Base-by-base conservation (phyloP, 2,888 invertebrate genomes). In the Synanthedon formicaeformis region DNA sequence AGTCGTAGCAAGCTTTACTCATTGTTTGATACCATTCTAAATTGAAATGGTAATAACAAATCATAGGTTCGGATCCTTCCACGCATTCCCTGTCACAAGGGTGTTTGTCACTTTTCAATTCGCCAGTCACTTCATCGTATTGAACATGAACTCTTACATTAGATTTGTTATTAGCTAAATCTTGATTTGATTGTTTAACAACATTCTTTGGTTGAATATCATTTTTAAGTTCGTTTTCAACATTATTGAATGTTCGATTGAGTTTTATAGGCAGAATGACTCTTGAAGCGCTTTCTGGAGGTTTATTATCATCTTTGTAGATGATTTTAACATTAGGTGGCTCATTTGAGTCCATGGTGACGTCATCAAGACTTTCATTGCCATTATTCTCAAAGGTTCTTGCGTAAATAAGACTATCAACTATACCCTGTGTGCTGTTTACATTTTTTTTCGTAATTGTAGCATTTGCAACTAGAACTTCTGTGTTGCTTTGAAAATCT, bases 1-100 rank as follows among this genome's bases (percentile, higher is more conserved):
- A 97, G 63, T 92, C 83, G 67, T 90, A 95, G 66, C 97, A 97
- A 0, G 96, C 96, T 73, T 96, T 96, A 70, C 95, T 94, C 89
- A 96, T 90, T 0, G 95, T 93, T 61, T 93, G 91, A 75, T 95
- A 96, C 90, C 92, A 93, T 73, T 96, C 96, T 4, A 95, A 67
- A n/a, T 86, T 88, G 64, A 94, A 94, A 62, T 89, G 86, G 67
- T 94, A 95, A 54, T 89, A 88, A 65, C 95, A 95, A 23, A 89
- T 88, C 91, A 91, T 91, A 1, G 91, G 89, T 5, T 89, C 83
- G 50, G 89, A 85, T 0, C 88, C 89, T 57, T 88, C 87, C 18
- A 69, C 78, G 69, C 95, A 95, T 63, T 88, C 85, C 62, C 95
- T 89, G 34, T 88, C 80, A 71, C 95, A 95, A 0, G 92, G 91